phyloP scores from a whole-genome alignment of 1,140 invertebrate species.

The Euura lappo region DNA sequence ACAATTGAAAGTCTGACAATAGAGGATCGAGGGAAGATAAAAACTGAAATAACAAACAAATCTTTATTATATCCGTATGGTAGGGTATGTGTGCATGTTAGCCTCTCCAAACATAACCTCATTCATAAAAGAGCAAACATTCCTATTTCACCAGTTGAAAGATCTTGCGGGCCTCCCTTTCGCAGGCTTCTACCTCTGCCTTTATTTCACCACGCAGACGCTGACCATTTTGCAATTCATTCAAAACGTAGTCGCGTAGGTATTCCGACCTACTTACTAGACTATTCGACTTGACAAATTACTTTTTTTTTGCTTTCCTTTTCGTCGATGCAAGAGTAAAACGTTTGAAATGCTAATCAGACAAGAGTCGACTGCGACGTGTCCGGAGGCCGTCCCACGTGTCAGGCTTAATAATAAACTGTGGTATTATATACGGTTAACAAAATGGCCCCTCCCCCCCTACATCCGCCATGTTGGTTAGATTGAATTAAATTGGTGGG shows the following conservation, averaged over 20 bases:
- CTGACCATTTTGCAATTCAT: slow-evolving; percentile 5
- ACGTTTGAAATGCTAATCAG: too few relatives aligned
- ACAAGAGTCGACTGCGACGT: too few relatives aligned
- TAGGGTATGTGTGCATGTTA: background rate
- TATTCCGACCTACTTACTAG: too few relatives aligned
- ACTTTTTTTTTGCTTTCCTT: too few relatives aligned
- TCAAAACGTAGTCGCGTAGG: too few relatives aligned
- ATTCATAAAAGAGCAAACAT: background rate
- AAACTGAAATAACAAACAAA: too few relatives aligned
- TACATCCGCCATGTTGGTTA: slow-evolving; percentile 6
- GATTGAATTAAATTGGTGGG: slow-evolving; percentile 7
- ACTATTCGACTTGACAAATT: too few relatives aligned
- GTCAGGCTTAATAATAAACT: background rate
- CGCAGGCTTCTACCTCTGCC: background rate
- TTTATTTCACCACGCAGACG: background rate
- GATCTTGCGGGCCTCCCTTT: background rate
- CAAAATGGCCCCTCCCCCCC: background rate
- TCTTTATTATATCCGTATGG: background rate
- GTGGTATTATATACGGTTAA: background rate
- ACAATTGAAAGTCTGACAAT: too few relatives aligned
- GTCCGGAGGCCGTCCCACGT: background rate
- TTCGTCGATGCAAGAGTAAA: too few relatives aligned
- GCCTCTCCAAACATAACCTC: background rate
- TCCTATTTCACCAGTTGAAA: background rate
- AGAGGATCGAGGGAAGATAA: too few relatives aligned